Percentiles rank a stretch among this genome's conserved stretches.
These are phyloP conservation scores for Hemicrepidius hirtus DNA, from an alignment of 2,888 invertebrate genomes.

Conservation along the genomic window DNA sequence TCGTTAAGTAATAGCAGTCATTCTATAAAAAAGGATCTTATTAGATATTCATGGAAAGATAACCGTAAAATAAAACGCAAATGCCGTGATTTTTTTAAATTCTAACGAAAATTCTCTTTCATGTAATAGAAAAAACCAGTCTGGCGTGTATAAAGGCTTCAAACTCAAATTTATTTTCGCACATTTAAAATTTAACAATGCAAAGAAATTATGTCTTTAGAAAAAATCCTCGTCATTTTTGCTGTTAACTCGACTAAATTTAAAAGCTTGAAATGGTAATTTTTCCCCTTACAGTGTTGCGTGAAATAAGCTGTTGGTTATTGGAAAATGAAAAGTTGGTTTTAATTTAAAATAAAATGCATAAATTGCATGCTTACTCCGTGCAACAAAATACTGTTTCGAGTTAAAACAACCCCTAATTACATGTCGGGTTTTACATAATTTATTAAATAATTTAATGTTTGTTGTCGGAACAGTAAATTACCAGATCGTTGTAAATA, in stretches of 20 bases:
- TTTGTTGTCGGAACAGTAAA: conserved; percentile 1
- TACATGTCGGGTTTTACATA: conserved; percentile 30
- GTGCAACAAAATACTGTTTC: conserved; percentile 2
- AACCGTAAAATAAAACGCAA: conserved; percentile 52
- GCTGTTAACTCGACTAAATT: background rate
- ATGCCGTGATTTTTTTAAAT: conserved; percentile 48
- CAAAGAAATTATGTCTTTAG: background rate
- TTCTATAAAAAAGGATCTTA: conserved; percentile 52
- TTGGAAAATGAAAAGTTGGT: background rate
- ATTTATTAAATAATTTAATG: conserved; percentile 37
- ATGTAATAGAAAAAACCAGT: conserved; percentile 39
- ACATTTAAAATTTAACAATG: conserved; percentile 1
- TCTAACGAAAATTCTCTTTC: conserved; percentile 36
- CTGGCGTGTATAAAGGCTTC: conserved; percentile 1
- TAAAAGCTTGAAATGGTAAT: background rate
- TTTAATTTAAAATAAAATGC: conserved; percentile 10
- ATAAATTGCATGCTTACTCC: conserved; percentile 25
- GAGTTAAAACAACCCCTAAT: conserved; percentile 21
- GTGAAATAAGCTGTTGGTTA: conserved; percentile 15
- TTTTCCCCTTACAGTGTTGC: conserved; percentile 1
- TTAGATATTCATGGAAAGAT: conserved; percentile 53
- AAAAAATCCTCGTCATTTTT: background rate
- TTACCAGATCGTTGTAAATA: conserved; percentile 8
- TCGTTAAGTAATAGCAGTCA: conserved; percentile 51
- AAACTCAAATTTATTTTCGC: conserved; percentile 2